These are phyloP conservation scores for Arenaria interpres DNA, from an alignment of 2,113 vertebrate species.

Conservation along the genomic window DNA sequence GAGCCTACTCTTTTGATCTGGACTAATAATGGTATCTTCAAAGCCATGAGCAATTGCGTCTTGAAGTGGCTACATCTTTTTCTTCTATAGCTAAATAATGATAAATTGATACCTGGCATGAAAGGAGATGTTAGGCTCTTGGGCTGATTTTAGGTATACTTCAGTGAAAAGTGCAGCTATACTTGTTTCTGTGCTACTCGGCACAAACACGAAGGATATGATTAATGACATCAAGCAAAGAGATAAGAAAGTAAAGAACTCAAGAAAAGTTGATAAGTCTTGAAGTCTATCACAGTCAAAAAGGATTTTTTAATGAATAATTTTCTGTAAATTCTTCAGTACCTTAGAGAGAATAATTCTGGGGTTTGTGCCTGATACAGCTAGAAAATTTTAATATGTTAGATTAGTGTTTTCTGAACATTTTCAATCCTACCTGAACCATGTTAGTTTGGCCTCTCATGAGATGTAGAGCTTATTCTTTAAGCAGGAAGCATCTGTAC, in stretches of 20 bases:
- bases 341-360: not conserved
- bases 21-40: not conserved
- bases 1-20: not conserved
- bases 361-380: not conserved
- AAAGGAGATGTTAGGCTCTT: not conserved
- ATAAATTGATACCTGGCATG: not conserved
- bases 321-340: not conserved
- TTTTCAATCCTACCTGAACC: not conserved
- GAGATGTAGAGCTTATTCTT: not conserved
- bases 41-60: not conserved
- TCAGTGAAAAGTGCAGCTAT: not conserved
- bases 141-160: not conserved
- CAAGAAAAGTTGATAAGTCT: not conserved
- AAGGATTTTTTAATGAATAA: not conserved
- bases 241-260: not conserved
- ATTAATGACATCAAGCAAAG: constrained; percentile 1
- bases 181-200: not conserved
- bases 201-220: not conserved
- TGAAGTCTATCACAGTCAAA: not conserved
- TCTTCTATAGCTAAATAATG: not conserved
- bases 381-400: not conserved
- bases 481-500: not conserved
- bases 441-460: not conserved
- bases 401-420: not conserved
- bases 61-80: not conserved